Evolutionary conservation across 92 coral and sea anemone genomes (phyloP).

Genomic region (Palythoa caribaeorum): DNA sequence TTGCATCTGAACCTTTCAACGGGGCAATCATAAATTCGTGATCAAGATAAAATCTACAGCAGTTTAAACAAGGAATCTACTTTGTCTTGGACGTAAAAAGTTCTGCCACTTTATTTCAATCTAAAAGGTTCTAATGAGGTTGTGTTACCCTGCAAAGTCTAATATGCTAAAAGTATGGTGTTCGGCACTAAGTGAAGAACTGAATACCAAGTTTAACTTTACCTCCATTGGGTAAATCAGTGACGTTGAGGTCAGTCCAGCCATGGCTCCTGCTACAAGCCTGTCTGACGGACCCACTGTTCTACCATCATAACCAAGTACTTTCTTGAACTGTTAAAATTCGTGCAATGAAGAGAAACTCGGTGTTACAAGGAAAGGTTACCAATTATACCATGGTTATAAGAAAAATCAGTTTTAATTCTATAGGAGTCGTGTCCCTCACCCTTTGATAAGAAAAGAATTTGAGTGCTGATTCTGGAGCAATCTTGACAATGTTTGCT

Average conservation of each 20-base stretch:
- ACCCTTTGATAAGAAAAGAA: conserved; percentile 96
- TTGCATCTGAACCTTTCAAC: too few relatives aligned
- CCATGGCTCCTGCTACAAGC: conserved; percentile 94
- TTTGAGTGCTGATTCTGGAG: conserved; percentile 96
- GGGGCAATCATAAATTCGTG: too few relatives aligned
- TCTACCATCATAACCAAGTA: conserved; percentile 88
- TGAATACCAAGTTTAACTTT: not conserved
- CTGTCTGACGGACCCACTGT: conserved; percentile 89
- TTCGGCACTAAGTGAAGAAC: not conserved
- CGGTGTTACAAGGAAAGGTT: not conserved
- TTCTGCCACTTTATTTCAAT: too few relatives aligned
- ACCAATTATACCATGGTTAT: too few relatives aligned
- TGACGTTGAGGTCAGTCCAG: conserved; percentile 95
- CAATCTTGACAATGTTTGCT: conserved; percentile 95
- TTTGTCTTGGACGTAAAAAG: too few relatives aligned
- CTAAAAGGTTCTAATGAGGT: too few relatives aligned
- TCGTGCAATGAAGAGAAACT: not conserved
- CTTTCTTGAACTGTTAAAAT: conserved; percentile 83
- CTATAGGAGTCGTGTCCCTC: not conserved
- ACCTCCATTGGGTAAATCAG: conserved; percentile 96
- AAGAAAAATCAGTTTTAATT: too few relatives aligned
- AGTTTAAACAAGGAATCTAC: too few relatives aligned
- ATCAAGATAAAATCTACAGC: too few relatives aligned
- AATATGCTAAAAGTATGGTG: too few relatives aligned
- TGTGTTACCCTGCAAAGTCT: too few relatives aligned